A percentile compares a stretch with the other conserved stretches of the same genome.
Evolutionary conservation across 2,888 invertebrate species (phyloP).

Genomic region (Megamerina dolium): DNA sequence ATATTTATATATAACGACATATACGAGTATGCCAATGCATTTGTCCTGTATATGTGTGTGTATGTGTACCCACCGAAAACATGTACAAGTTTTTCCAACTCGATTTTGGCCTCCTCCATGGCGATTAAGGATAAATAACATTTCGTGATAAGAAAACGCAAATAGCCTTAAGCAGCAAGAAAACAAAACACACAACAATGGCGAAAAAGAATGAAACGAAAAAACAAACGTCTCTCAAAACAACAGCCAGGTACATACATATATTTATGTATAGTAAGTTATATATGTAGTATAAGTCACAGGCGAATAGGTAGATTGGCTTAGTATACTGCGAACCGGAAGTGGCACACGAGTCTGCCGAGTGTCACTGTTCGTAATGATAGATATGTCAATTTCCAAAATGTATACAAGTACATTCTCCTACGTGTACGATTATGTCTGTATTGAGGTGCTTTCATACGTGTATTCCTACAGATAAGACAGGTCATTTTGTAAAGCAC

Average conservation of each 20-base stretch:
- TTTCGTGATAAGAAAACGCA: slow-evolving; percentile 42
- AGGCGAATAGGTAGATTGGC: too few relatives aligned
- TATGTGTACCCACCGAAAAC: too few relatives aligned
- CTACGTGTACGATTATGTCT: neutral
- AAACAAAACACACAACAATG: neutral
- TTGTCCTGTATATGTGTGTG: too few relatives aligned
- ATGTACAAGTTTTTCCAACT: slow-evolving; percentile 25
- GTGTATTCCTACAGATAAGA: slow-evolving; percentile 22
- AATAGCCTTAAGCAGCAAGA: slow-evolving; percentile 18
- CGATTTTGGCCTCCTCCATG: slow-evolving; percentile 27
- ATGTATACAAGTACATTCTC: neutral
- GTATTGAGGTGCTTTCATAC: slow-evolving; percentile 8
- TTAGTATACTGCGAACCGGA: too few relatives aligned
- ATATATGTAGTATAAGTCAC: too few relatives aligned
- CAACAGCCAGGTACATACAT: too few relatives aligned
- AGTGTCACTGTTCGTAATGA: slow-evolving; percentile 3
- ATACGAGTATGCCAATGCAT: too few relatives aligned
- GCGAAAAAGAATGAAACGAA: neutral
- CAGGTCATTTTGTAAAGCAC: too few relatives aligned
- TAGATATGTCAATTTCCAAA: slow-evolving; percentile 1
- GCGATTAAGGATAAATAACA: slow-evolving; percentile 36
- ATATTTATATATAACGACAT: too few relatives aligned
- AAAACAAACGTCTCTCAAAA: too few relatives aligned
- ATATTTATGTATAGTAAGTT: too few relatives aligned
- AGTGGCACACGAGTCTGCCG: too few relatives aligned